Evolutionary conservation across 2,888 invertebrate genomes (phyloP).

Genomic region (Aleiodes testaceus): DNA sequence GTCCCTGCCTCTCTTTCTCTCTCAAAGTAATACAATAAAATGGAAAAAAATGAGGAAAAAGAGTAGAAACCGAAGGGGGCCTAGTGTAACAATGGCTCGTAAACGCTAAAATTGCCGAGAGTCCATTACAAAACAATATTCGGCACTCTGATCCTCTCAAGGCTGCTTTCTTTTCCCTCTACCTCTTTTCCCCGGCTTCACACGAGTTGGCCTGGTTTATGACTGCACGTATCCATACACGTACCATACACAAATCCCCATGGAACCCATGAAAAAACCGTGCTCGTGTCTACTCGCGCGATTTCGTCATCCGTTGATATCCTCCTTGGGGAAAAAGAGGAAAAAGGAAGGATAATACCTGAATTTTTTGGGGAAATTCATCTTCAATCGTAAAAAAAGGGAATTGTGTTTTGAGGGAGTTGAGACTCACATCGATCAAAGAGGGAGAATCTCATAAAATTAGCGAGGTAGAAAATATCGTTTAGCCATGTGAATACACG

Average conservation of each 20-base stretch:
- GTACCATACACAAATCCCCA: constrained; percentile 48
- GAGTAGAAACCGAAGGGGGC: constrained; percentile 38
- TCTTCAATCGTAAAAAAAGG: constrained; percentile 3
- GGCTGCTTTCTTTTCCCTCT: constrained; percentile 19
- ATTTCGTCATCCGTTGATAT: constrained; percentile 45
- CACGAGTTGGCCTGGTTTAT: constrained; percentile 48
- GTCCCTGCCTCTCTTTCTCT: background rate
- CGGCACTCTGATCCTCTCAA: constrained; percentile 49
- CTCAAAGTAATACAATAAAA: constrained; percentile 21
- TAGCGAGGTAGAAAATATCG: constrained; percentile 57
- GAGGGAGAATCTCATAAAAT: constrained; percentile 56
- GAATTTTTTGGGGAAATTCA: background rate
- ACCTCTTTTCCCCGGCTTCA: constrained; percentile 29
- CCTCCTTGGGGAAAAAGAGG: constrained; percentile 18
- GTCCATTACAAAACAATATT: constrained; percentile 60
- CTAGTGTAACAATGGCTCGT: constrained; percentile 49
- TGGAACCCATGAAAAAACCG: constrained; percentile 49
- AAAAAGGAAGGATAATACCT: background rate
- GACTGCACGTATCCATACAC: constrained; percentile 43
- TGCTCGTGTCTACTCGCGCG: constrained; percentile 45
- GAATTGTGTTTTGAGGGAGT: background rate
- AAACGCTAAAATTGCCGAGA: constrained; percentile 53
- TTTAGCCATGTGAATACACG: constrained; percentile 43
- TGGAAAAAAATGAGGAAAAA: constrained; percentile 3
- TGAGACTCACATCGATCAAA: constrained; percentile 46